A percentile compares a stretch with the other conserved stretches of the same genome.
phyloP scores from a whole-genome alignment of 2,797 vertebrate genomes.

The Sebastes matsubarae region DNA sequence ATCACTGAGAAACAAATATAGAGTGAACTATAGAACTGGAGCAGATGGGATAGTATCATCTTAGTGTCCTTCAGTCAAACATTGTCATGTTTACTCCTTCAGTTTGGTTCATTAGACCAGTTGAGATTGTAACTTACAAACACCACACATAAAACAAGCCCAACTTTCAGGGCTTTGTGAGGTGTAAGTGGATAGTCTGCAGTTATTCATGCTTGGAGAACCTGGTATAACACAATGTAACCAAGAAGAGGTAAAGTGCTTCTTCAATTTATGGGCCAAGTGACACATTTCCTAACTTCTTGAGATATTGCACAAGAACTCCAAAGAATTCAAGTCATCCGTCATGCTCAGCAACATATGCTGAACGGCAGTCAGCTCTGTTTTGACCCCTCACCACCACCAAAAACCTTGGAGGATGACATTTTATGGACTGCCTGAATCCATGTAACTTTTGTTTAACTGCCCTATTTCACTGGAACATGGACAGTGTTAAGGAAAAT shows the following conservation, averaged over 20 bases:
- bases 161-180: neutral
- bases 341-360: neutral
- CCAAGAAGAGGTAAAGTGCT: neutral
- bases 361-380: neutral
- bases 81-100: neutral
- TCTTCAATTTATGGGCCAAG: neutral
- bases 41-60: neutral
- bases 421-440: neutral
- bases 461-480: neutral
- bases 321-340: neutral
- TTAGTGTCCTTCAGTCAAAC: neutral
- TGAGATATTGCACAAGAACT: neutral
- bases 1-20: neutral
- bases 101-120: neutral
- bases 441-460: neutral
- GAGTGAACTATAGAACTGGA: neutral
- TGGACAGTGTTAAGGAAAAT: neutral
- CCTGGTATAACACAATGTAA: neutral
- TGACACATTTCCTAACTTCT: neutral
- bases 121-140: neutral
- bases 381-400: neutral
- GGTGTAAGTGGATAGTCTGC: neutral
- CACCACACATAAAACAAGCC: neutral
- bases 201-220: neutral
- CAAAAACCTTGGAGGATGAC: neutral